phyloP scores from a whole-genome alignment of 2,113 vertebrate species.

The Thalassarche chlororhynchos region DNA sequence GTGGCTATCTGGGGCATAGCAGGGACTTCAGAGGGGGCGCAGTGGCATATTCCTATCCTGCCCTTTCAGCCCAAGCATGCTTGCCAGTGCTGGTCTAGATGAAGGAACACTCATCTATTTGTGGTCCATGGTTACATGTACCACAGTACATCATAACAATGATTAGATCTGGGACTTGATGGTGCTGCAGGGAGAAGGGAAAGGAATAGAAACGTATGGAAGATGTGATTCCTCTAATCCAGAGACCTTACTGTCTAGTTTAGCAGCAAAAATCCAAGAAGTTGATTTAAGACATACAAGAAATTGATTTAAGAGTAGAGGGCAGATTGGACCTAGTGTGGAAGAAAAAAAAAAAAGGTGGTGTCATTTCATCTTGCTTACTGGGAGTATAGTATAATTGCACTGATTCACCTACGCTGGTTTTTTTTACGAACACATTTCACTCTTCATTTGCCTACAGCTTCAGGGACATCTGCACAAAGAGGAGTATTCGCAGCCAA shows the following conservation, averaged over 20 bases:
- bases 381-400: background rate
- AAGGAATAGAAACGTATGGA: background rate
- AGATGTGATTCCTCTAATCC: conserved; percentile 30
- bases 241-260: conserved; percentile 27
- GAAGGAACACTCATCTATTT: background rate
- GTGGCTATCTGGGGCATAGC: background rate
- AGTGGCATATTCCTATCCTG: background rate
- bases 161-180: conserved; percentile 31
- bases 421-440: background rate
- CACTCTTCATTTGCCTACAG: background rate
- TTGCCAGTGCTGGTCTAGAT: background rate
- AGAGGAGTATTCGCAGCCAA: background rate
- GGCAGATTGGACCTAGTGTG: background rate
- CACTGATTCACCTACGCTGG: background rate
- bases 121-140: background rate
- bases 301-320: conserved; percentile 1
- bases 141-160: background rate
- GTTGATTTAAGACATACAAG: background rate
- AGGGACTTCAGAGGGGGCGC: background rate
- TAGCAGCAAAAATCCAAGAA: conserved; percentile 28
- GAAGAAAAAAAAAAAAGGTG: background rate
- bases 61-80: background rate
- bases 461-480: background rate
- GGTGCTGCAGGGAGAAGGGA: background rate
- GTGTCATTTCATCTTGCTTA: background rate